Evolutionary conservation across 2,888 invertebrate genomes (phyloP).

Genomic region (Rotaria sp.): DNA sequence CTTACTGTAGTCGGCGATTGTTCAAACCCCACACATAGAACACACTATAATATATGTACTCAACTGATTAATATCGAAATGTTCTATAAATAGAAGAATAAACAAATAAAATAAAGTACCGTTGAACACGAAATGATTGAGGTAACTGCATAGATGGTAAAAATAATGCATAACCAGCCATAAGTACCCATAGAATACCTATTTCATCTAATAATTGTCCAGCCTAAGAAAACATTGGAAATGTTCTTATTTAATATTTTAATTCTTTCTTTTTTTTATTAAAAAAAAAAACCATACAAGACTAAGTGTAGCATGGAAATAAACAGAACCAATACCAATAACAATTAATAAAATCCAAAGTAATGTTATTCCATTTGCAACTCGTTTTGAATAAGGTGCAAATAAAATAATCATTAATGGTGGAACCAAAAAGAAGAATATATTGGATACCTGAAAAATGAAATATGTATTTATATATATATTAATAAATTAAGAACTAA

Average conservation of each 20-base stretch:
- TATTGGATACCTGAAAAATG: conserved; percentile 57
- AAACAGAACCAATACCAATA: conserved; percentile 72
- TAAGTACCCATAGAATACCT: conserved; percentile 73
- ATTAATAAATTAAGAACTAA: neutral
- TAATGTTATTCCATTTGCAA: conserved; percentile 68
- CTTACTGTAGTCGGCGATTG: neutral
- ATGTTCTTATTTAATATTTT: too few relatives aligned
- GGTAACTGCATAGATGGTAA: conserved; percentile 45
- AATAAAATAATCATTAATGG: conserved; percentile 71
- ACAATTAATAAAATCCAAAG: conserved; percentile 72
- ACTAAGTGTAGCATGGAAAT: conserved; percentile 76
- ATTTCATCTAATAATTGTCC: conserved; percentile 74
- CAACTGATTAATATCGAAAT: too few relatives aligned
- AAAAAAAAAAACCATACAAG: conserved; percentile 57
- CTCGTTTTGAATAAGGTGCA: conserved; percentile 68
- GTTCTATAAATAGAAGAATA: conserved; percentile 21
- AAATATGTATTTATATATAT: neutral
- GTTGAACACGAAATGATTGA: conserved; percentile 43
- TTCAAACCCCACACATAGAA: neutral
- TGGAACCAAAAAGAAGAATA: conserved; percentile 69
- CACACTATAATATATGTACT: neutral
- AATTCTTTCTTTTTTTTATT: too few relatives aligned
- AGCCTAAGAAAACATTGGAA: conserved; percentile 32
- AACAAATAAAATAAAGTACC: conserved; percentile 42
- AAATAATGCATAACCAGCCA: conserved; percentile 71